Conservation (phyloP, 2,888 invertebrate species). For the Machimus atricapillus region DNA sequence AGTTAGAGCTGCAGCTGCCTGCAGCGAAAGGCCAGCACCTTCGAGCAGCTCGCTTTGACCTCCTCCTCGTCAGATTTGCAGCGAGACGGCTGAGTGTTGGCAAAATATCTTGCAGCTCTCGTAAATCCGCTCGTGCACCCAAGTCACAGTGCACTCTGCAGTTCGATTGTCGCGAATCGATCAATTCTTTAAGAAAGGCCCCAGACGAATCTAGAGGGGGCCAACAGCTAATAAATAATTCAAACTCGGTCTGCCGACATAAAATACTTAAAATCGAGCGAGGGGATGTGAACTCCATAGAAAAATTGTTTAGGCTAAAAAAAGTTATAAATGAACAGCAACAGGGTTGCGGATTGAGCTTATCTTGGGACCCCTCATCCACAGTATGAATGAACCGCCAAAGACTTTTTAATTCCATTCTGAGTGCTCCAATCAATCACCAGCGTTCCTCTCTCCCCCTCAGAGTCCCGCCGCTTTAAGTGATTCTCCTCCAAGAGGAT, state of each 20-base stretch:
- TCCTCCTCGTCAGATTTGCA: not conserved
- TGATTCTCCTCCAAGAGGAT: not conserved
- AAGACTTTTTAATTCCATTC: not conserved
- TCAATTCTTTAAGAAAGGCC: not conserved
- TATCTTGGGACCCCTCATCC: not conserved
- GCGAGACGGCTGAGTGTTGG: not conserved
- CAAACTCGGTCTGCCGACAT: not conserved
- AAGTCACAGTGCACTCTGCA: not conserved
- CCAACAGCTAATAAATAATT: not conserved
- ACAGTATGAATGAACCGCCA: not conserved
- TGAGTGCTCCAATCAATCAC: conserved; percentile 24
- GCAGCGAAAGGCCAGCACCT: not conserved
- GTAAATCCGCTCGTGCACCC: not conserved
- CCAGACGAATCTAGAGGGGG: not conserved
- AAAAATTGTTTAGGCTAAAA: not conserved
- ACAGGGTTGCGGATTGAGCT: not conserved
- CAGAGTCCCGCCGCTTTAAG: not conserved
- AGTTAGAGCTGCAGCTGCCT: not conserved
- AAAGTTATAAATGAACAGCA: not conserved
- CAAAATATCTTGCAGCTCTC: not conserved
- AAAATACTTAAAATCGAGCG: not conserved
- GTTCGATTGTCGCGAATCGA: not conserved
- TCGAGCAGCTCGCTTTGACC: not conserved
- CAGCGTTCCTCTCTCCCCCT: not conserved
- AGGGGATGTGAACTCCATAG: not conserved